phyloP scores from a whole-genome alignment of 2,888 invertebrate species.

The Galerucella calmariensis region DNA sequence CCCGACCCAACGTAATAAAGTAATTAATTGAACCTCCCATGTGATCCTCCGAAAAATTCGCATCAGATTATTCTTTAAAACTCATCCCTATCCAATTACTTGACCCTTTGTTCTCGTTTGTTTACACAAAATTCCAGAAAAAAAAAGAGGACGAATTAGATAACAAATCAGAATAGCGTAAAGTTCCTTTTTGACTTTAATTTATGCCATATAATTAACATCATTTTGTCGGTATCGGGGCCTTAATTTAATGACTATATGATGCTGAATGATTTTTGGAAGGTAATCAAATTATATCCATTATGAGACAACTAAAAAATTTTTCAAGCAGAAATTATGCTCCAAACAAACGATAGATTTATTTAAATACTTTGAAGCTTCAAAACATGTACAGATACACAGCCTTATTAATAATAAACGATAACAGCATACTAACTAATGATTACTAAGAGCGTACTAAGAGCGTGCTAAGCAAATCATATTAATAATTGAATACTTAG shows the following conservation, averaged over 20 bases:
- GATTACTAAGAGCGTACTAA: no score
- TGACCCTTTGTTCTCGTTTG: constrained; percentile 13
- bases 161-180: constrained; percentile 27
- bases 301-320: no score
- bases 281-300: not conserved
- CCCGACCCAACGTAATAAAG: not conserved
- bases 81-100: not conserved
- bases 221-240: not conserved
- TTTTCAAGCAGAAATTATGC: no score
- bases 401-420: no score
- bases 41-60: not conserved
- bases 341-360: no score
- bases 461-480: no score
- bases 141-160: constrained; percentile 25
- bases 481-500: no score
- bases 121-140: constrained; percentile 13
- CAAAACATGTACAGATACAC: no score
- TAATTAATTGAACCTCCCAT: not conserved
- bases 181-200: constrained; percentile 15
- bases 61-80: constrained; percentile 5
- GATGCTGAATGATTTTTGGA: not conserved
- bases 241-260: not conserved
- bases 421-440: no score
- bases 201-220: constrained; percentile 25
- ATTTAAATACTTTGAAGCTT: no score